Evolutionary conservation across 1,140 invertebrate species (phyloP), one percentile per base, ranked within the genome.

Genomic region (Pteromalus puparum): DNA sequence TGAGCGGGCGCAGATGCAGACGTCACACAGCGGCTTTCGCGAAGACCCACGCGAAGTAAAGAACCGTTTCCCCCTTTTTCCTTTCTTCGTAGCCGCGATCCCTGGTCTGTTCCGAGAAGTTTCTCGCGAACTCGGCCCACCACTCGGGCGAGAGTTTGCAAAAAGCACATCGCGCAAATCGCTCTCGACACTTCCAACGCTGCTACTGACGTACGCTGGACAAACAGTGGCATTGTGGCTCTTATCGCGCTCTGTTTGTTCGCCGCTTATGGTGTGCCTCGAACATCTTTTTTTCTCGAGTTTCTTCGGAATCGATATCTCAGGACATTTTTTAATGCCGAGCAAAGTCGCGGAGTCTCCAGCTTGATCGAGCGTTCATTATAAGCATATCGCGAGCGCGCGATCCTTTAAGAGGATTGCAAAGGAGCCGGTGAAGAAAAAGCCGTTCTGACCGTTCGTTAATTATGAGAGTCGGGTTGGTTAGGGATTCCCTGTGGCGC

Each of bases 401-500:
- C 67, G 13, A 38, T 26, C 68, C 74, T 72, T 34, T 86, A 86
- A 87, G 83, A 84, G 75, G 85, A 87, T 87, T 86, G 81, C 24
- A 83, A 70, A 70, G 9, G 28, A 46, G 75, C 10, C 18, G 24
- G 24, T 10, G 7, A 61, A 34, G 10, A 77, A 26, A 21, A 61
- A 77, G 75, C n/a, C 13, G 30, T 61, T 65, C 48, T 61, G 24
- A 26, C 72, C 74, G 21, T 28, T 77, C 26, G 24, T 70, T 72
- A 73, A 74, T 53, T 86, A 83, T 86, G 85, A 88, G 80, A 77
- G 75, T 72, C 67, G 42, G 77, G 79, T 24, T 53, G 82, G 81
- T 87, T 86, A 87, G 80, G 77, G 83, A 88, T 88, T 87, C 87
- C 75, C 80, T 88, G 85, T 88, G 86, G 85, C 82, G 83, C 84